Evolutionary conservation across 2,888 invertebrate genomes (phyloP), one percentile per base, ranked within the genome.

Genomic region (Celastrina argiolus): DNA sequence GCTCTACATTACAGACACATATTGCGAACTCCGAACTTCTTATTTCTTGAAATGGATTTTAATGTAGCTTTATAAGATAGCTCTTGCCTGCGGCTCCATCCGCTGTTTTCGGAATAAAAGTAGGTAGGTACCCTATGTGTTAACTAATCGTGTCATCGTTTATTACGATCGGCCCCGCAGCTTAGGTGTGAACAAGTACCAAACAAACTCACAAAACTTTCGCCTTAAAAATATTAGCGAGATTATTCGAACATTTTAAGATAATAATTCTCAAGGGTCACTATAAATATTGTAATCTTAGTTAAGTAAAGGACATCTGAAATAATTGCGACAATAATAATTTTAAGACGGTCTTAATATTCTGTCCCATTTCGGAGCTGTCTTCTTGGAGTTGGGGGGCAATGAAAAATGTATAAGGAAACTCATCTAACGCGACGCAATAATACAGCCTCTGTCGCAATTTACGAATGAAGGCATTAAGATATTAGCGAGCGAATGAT

Each of bases 391-490:
- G 59, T 61, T 26, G 51, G 61, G 61, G 59, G 59, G 18, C 8
- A 36, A 36, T 61, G 22, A 61, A 61, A 61, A 61, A 61, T 61
- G 22, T 61, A 39, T 36, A 39, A 61, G 39, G 61, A 61, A 39
- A 61, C 22, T 61, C 36, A 61, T 61, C 61, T 18, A 14, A 36
- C 14, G 36, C 16, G 26, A 39, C 59, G 34, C 5, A 34, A 59
- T 59, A 61, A 61, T 36, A 22, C 22, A 22, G 22, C 12, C 61
- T 36, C 18, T 6, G 22, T 22, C 36, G 39, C 61, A 61, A 61
- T 61, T 61, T 39, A 61, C 61, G 61, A 39, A 36, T 61, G 61
- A 39, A 59, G 61, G 18, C 61, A 61, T 61, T 39, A 22, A 36
- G 36, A 39, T n/a, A 61, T 61, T 61, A 61, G 61, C 22, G 61